Evolutionary conservation across 2,113 vertebrate species (phyloP).

Genomic region (Hystrix brachyura): DNA sequence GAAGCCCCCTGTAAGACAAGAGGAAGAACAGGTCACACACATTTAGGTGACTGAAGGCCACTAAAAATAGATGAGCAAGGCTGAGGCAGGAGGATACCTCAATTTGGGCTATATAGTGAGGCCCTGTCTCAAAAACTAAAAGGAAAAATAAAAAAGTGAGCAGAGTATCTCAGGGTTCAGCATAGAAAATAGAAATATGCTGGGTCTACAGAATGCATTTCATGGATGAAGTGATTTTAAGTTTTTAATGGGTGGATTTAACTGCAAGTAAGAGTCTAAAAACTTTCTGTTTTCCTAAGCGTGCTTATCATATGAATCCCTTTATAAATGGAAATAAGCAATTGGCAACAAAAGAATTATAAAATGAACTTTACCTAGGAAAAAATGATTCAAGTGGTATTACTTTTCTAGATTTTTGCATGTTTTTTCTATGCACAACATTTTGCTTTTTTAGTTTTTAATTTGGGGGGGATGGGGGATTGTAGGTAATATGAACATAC

Average conservation of each 20-base stretch:
- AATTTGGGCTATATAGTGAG: background rate
- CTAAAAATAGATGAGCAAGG: background rate
- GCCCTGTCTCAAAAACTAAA: background rate
- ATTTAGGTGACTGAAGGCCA: background rate
- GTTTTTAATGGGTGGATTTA: background rate
- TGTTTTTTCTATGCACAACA: background rate
- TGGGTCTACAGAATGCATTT: background rate
- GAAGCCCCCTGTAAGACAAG: background rate
- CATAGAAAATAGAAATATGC: background rate
- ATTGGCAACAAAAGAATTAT: background rate
- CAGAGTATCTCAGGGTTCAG: background rate
- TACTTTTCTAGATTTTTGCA: background rate
- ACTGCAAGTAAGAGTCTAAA: background rate
- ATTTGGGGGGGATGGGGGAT: background rate
- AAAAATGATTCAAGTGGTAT: background rate
- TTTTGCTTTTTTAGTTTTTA: background rate
- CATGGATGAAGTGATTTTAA: background rate
- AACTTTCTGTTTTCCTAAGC: conserved; percentile 17
- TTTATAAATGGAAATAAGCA: background rate
- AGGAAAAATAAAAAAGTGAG: background rate
- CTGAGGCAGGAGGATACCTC: background rate
- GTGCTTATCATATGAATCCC: background rate
- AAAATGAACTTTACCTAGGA: background rate
- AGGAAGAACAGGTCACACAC: background rate
- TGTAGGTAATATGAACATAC: background rate